Evolutionary conservation across 2,797 vertebrate genomes (phyloP), one percentile per base, ranked within the genome.

Genomic region (Sciurus carolinensis): DNA sequence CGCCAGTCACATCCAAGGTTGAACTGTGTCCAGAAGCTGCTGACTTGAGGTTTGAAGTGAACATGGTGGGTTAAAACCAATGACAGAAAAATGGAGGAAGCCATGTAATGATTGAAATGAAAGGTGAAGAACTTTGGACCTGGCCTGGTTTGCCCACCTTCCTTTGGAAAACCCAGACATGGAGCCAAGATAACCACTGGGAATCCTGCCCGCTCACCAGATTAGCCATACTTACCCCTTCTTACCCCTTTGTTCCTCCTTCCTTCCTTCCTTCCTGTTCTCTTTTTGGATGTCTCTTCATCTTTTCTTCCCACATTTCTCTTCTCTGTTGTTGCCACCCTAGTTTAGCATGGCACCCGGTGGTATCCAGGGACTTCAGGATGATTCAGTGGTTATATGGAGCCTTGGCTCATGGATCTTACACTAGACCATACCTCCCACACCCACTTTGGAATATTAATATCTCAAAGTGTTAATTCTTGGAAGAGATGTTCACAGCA

Each of bases 21-120:
- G 28, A 57, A 6, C 92, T 33, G 9, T 57, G 44, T 30, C 39
- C 83, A 50, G 67, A 76, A 84, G 42, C 42, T 69, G 33, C 36
- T 42, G 50, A 50, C 20, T 76, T 39, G 44, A 92, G 33, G 62
- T 91, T 86, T 87, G 75, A 79, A 82, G 44, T 75, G n/a, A 77
- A 91, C 82, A 85, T 77, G 62, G 36, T 71, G 54, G 10, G 15
- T 39, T 92, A 47, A 92, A 73, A 87, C 9, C 9, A 11, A 67
- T 4, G 24, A 64, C 30, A 66, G 36, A 69, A 79, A 50, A 82
- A 84, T 39, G 10, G 47, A 84, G 64, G 62, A 86, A 85, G 67
- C 33, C 59, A 7, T 90, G 36, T 20, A 50, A 54, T 33, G 24
- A 20, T 18, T 76, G 50, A 73, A 90, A 79, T 39, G 69, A 79